phyloP scores from a whole-genome alignment of 1,140 invertebrate genomes.

The Orius laevigatus region DNA sequence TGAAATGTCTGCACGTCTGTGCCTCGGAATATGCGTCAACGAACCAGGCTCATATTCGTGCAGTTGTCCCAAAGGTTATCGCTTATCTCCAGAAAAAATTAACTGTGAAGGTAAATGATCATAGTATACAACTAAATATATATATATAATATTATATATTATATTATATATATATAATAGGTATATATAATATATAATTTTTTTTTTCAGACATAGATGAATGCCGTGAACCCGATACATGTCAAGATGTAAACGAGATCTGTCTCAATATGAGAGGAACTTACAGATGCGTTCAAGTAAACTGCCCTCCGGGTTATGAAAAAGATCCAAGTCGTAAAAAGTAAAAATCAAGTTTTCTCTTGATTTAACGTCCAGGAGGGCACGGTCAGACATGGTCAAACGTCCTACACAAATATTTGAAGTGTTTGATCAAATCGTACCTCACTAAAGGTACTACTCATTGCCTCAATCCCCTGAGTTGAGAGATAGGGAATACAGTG shows the following conservation, averaged over 20 bases:
- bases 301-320: slow-evolving; percentile 67
- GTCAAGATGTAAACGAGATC: slow-evolving; percentile 42
- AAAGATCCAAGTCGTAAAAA: slow-evolving; percentile 50
- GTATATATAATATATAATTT: no score
- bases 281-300: slow-evolving; percentile 69
- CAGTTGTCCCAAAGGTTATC: slow-evolving; percentile 71
- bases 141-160: no score
- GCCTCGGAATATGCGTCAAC: slow-evolving; percentile 75
- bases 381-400: no score
- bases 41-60: slow-evolving; percentile 74
- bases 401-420: no score
- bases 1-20: slow-evolving; percentile 48
- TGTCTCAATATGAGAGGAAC: slow-evolving; percentile 84
- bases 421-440: no score
- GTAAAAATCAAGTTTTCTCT: slow-evolving; percentile 40
- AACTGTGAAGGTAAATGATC: not conserved
- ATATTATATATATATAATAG: no score
- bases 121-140: no score
- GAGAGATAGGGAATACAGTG: no score
- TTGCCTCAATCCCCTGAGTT: no score
- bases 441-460: no score
- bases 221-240: slow-evolving; percentile 33
- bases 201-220: slow-evolving; percentile 92
- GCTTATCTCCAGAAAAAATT: slow-evolving; percentile 43
- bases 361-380: no score